Base-by-base conservation (phyloP, 2,888 invertebrate species). In the Eupithecia subfuscata region DNA sequence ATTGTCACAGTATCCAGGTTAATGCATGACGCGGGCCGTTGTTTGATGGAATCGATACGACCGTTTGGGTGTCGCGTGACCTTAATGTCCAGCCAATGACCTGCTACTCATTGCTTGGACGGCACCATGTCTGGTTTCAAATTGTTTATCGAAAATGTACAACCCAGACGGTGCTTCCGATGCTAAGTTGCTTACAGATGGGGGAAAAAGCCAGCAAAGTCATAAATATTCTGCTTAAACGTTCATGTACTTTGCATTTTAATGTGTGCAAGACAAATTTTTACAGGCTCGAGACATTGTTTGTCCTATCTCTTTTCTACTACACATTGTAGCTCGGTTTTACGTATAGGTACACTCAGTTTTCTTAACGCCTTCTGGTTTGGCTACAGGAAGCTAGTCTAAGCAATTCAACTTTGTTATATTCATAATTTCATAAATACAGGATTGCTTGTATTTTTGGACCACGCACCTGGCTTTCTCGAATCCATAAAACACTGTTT, bases 21-120 rank as follows among this genome's bases (percentile, higher is more conserved):
- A 79, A 79, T 75, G 77, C 52, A 69, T 73, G 69, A 72, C 56
- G 63, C 73, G 74, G 64, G 64, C 73, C 43, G 75, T 72, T 78
- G 78, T 69, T 73, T 73, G 74, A 72, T 77, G 78, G 77, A 79
- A 80, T 80, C 80, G 75, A 79, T 80, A 72, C 75, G 69, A 68
- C 70, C 71, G 75, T 75, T 77, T 73, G 60, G 74, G 71, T 75
- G 74, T 72, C 56, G 79, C 65, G 71, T 71, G 78, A 78, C 80
- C 80, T 81, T 78, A 75, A 63, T 69, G 73, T 68, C 72, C 80
- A 81, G 81, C 77, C 81, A 80, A 78, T 80, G 80, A 81, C 78
- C 73, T 65, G 73, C 67, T 68, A 79, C 74, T 75, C 74, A 77
- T 52, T 75, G 76, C 30, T 71, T 68, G 25, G 65, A 69, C 69